A percentile compares a stretch with the other conserved stretches of the same genome.
phyloP scores from a whole-genome alignment of 2,888 invertebrate genomes.

The Conomelus anceps region DNA sequence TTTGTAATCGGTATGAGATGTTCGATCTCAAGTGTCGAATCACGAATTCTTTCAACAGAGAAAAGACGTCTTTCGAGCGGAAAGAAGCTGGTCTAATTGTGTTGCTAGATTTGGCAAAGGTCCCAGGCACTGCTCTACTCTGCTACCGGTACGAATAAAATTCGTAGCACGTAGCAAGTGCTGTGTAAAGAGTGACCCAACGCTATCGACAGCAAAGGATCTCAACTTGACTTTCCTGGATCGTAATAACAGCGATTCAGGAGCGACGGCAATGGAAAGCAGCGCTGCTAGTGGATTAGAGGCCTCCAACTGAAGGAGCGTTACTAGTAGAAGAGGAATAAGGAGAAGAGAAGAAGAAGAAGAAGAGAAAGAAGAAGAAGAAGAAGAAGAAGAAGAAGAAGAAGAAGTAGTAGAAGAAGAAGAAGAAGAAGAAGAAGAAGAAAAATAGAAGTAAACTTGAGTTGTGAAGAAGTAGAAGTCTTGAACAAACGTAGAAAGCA shows the following conservation, averaged over 20 bases:
- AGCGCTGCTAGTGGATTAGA: background rate
- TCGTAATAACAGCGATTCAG: background rate
- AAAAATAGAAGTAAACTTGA: background rate
- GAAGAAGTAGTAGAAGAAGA: background rate
- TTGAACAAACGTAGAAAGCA: background rate
- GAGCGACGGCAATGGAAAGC: background rate
- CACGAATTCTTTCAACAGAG: background rate
- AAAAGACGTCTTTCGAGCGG: background rate
- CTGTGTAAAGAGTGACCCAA: background rate
- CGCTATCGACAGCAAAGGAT: background rate
- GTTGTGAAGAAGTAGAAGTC: background rate
- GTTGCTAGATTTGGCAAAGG: background rate
- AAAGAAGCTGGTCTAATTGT: background rate
- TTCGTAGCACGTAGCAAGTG: background rate
- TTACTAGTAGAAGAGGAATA: background rate
- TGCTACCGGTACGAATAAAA: background rate
- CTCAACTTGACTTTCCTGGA: background rate
- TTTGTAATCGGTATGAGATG: background rate
- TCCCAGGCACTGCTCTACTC: background rate
- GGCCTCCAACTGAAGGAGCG: background rate
- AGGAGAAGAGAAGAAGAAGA: background rate
- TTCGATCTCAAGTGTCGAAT: background rate
- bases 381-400: background rate
- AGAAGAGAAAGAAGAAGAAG: background rate
- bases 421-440: background rate